phyloP scores from a whole-genome alignment of 2,113 vertebrate species.

The Pseudorasbora parva region DNA sequence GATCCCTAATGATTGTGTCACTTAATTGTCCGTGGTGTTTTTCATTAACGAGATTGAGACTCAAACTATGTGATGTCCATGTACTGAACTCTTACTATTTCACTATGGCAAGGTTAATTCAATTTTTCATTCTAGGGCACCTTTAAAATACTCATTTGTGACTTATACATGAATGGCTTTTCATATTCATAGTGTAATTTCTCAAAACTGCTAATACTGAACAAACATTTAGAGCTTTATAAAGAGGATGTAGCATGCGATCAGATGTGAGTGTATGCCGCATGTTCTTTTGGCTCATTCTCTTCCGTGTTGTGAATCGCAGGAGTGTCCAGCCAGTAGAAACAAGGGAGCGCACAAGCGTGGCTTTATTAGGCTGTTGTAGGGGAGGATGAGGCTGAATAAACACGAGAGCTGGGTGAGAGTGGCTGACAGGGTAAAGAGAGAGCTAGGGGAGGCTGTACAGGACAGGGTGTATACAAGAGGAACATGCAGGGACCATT shows the following conservation, averaged over 20 bases:
- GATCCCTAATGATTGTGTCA: no score
- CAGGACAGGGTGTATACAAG: constrained; percentile 39
- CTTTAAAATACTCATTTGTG: no score
- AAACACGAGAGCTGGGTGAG: constrained; percentile 65
- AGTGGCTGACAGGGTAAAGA: constrained; percentile 21
- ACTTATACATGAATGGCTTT: no score
- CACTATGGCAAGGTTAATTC: no score
- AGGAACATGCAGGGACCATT: constrained; percentile 5
- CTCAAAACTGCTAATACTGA: not conserved
- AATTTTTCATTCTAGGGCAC: no score
- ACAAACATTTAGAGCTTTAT: not conserved
- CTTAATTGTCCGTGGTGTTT: no score
- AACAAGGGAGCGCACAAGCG: constrained; percentile 32
- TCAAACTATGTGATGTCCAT: no score
- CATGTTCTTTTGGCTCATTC: not conserved
- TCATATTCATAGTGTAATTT: no score
- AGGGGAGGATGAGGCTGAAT: constrained; percentile 80
- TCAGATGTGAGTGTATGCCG: not conserved
- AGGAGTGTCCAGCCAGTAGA: not conserved
- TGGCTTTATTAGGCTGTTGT: constrained; percentile 64
- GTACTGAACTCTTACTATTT: no score
- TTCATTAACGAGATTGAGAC: no score
- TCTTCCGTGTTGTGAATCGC: constrained; percentile 16
- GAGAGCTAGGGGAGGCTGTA: constrained; percentile 31
- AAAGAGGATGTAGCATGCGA: not conserved